phyloP scores from a whole-genome alignment of 30 jellyfish, hydroid and myxozoan species.

The Sanderia malayensis region DNA sequence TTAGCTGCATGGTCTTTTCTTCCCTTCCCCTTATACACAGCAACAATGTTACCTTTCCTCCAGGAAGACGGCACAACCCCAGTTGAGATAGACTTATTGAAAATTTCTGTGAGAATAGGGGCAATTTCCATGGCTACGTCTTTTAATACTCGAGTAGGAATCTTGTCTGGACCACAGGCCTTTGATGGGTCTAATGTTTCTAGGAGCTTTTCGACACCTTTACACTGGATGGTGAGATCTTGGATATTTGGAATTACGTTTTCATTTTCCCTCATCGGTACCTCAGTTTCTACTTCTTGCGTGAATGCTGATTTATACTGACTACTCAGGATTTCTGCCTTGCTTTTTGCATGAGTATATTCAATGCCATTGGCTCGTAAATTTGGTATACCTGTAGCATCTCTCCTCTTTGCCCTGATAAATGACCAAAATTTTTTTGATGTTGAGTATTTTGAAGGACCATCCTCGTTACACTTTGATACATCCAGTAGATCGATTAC shows the following conservation, averaged over 20 bases:
- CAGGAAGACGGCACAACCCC: constrained; percentile 52
- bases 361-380: constrained; percentile 14
- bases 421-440: background rate
- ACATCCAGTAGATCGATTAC: too few species aligned
- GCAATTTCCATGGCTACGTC: constrained; percentile 37
- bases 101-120: constrained; percentile 28
- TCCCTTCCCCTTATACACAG: constrained; percentile 44
- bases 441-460: too few species aligned
- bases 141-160: constrained; percentile 19
- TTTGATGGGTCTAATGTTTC: constrained; percentile 29
- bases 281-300: constrained; percentile 34
- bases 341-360: constrained; percentile 17
- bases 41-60: constrained; percentile 34
- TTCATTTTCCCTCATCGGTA: constrained; percentile 18
- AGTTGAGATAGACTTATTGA: constrained; percentile 39
- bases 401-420: constrained; percentile 1
- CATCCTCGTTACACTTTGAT: too few species aligned
- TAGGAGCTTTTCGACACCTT: constrained; percentile 45
- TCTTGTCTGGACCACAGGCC: constrained; percentile 36
- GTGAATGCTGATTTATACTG: constrained; percentile 47
- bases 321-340: constrained; percentile 44
- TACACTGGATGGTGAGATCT: constrained; percentile 32
- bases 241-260: constrained; percentile 19
- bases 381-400: constrained; percentile 22
- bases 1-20: constrained; percentile 19